Percentiles rank a stretch among this genome's conserved stretches.
Evolutionary conservation across 1,140 invertebrate genomes (phyloP).

Genomic region (Conus betulinus): DNA sequence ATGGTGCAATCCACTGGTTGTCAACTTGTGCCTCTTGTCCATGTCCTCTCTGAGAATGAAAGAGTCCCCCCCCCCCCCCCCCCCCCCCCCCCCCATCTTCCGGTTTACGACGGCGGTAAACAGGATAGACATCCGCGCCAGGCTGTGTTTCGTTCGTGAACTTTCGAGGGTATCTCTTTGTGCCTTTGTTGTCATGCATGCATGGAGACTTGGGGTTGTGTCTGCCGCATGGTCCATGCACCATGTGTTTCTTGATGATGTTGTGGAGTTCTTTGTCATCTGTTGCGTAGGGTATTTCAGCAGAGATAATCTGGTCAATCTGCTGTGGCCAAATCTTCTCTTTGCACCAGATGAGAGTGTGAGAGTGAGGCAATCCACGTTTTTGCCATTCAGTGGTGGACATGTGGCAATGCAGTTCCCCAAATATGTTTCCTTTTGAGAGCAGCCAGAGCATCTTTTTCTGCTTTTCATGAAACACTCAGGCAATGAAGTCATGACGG

Average conservation of each 20-base stretch:
- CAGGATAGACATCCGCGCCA: conserved; percentile 73
- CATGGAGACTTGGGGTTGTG: not conserved
- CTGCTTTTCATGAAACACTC: conserved; percentile 78
- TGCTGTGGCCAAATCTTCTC: conserved; percentile 12
- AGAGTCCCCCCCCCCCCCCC: too few species aligned
- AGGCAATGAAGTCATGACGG: conserved; percentile 74
- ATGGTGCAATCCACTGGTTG: too few species aligned
- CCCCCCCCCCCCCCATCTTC: not conserved
- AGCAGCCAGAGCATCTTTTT: conserved; percentile 66
- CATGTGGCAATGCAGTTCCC: conserved; percentile 3
- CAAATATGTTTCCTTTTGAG: conserved; percentile 6
- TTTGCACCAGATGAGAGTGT: conserved; percentile 75
- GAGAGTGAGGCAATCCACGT: conserved; percentile 77
- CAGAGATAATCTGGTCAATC: not conserved
- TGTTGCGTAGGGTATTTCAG: not conserved
- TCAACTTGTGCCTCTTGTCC: too few species aligned
- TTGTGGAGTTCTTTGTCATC: not conserved
- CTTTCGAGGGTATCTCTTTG: not conserved
- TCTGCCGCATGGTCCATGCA: not conserved
- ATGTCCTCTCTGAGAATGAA: too few species aligned
- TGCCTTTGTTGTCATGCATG: not conserved
- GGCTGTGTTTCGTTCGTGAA: not conserved
- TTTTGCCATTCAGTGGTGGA: conserved; percentile 79
- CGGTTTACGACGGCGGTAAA: conserved; percentile 62
- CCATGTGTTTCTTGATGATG: not conserved